phyloP scores from a whole-genome alignment of 2,888 invertebrate genomes.

The Chouioia cunea region DNA sequence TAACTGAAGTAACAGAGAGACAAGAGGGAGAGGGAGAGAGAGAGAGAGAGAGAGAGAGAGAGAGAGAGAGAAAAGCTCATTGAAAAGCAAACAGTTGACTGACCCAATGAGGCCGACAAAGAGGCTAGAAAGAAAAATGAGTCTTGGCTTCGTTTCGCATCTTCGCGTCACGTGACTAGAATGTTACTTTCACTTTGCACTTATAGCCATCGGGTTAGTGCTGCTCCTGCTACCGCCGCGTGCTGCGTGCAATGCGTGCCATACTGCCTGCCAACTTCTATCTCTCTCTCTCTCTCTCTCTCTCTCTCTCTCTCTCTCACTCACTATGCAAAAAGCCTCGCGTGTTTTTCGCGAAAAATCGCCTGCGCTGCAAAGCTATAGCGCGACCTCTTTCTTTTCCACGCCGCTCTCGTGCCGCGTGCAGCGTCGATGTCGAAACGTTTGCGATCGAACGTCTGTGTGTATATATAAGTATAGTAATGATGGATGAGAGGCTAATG shows the following conservation, averaged over 20 bases:
- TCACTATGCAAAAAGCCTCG: slow-evolving; percentile 25
- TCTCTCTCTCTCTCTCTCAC: too few species aligned
- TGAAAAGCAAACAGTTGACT: too few species aligned
- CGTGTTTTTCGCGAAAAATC: slow-evolving; percentile 9
- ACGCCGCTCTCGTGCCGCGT: slow-evolving; percentile 32
- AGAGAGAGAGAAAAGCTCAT: slow-evolving; percentile 6
- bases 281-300: too few species aligned
- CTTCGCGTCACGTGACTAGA: slow-evolving; percentile 56
- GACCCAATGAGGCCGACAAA: too few species aligned
- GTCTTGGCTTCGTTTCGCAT: slow-evolving; percentile 24
- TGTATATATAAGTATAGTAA: too few species aligned
- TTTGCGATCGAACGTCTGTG: too few species aligned
- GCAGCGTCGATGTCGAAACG: too few species aligned
- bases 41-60: not conserved
- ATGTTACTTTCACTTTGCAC: slow-evolving; percentile 58
- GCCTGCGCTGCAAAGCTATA: slow-evolving; percentile 1
- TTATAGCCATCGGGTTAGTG: slow-evolving; percentile 4
- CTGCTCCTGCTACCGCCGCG: not conserved
- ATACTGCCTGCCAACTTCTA: slow-evolving; percentile 15
- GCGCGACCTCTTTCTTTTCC: slow-evolving; percentile 36
- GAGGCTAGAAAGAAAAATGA: too few species aligned
- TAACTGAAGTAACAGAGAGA: not conserved
- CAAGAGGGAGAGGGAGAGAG: not conserved
- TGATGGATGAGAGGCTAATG: too few species aligned
- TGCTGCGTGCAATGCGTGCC: slow-evolving; percentile 21